Base-by-base conservation (phyloP, 2,113 vertebrate species). In the Dermatemys mawii region DNA sequence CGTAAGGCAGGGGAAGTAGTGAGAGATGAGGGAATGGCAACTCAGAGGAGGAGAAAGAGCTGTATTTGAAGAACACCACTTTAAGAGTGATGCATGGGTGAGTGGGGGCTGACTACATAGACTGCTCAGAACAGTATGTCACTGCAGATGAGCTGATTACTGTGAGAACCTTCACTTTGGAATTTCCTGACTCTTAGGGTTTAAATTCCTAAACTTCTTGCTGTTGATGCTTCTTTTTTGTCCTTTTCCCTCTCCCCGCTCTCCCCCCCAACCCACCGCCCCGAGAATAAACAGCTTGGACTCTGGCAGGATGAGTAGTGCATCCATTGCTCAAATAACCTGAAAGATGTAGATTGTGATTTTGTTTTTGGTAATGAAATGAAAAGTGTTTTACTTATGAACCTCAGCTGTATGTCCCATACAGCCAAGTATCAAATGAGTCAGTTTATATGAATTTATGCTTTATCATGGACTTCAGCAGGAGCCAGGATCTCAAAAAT, bases 371-470 rank as follows among this genome's bases (percentile, higher is more conserved):
- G 84, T 21, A 4, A 53, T 6, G 53, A 32, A 12, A 57, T 26
- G 16, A 55, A 55, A 0, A 4, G 35, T 29, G 35, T 19, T 73
- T 7, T 16, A 81, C 4, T 2, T 44, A 0, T 3, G 75, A 35
- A 6, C 4, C 0, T 1, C 49, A 48, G 53, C n/a, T 0, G 3
- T 24, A 60, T 60, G 55, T 29, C 13, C 29, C 55, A 6, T 60
- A 29, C 29, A 60, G 55, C 55, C 55, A 60, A 32, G 13, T 32
- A 60, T 32, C 35, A 49, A 24, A 29, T 1, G 1, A 91, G 83
- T 38, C 0, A 0, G 7, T 8, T 1, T 44, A 54, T 29, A 29
- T 57, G 55, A 57, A 57, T 57, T 57, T 29, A 57, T 57, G 27
- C 55, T 57, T 57, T 57, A 57, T 57, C 27, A 13, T 29, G 55